Base-by-base conservation (phyloP, 2,113 vertebrate genomes). In the Phyllostomus hastatus region DNA sequence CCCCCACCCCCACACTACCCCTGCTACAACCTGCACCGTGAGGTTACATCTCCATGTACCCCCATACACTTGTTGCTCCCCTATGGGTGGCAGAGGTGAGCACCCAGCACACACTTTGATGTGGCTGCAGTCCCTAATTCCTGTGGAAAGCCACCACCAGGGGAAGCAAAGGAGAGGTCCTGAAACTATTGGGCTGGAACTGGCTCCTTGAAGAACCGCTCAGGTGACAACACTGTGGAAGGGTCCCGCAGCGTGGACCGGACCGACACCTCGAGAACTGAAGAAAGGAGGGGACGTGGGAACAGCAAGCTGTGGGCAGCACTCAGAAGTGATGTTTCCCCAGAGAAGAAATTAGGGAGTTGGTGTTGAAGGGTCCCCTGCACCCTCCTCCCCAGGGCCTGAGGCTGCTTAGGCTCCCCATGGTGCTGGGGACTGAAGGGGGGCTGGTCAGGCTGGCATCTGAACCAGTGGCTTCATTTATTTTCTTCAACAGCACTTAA, bases 201-300 rank as follows among this genome's bases (percentile, higher is more conserved):
- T 19, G 7, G 69, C 19, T 54, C 64, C 22, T 22, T 2, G 38
- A 28, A 83, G 69, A 84, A 31, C 33, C 0, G 26, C 15, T 26
- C 1, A 2, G 67, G 82, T 5, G 41, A 66, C 15, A 11, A 19
- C 33, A 10, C 24, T 14, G 28, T 73, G 59, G n/a, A 35, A 41
- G 33, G 46, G 26, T 35, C 9, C n/a, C 1, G 24, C 1, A 3
- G 43, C 1, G 17, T 33, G 24, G 26, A 28, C 59, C 1, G 24
- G 22, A 90, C 50, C 4, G 10, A 80, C 28, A 38, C 2, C 1
- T 9, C 0, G 5, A 48, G 46, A 33, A 70, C 4, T 16, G 20
- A 70, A 75, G 50, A 24, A n/a, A 14, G 0, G 0, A 38, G 14
- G 0, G 0, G 22, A 31, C 4, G 3, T 3, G 0, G 67, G 28